Evolutionary conservation across 2,113 vertebrate species (phyloP), one percentile per base, ranked within the genome.

Genomic region (Coturnix japonica): DNA sequence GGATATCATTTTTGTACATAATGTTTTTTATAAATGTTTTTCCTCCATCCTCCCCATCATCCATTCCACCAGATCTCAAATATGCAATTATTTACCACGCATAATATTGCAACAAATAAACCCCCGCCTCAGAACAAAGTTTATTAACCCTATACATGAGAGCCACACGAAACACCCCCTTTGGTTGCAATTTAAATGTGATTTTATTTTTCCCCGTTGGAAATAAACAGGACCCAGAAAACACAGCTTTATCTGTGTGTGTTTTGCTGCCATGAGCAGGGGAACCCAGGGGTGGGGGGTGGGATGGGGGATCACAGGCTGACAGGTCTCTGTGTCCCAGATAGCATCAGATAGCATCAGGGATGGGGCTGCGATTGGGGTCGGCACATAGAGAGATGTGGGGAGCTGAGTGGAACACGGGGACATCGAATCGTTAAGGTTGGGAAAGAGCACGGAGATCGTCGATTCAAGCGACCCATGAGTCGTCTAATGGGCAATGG

Each of bases 11-110:
- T 96, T 98, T 98, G 97, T 98, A 97, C 96, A 97, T 97, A 97
- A 95, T 90, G 94, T 89, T 96, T 97, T 97, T 97, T 98, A 97
- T 95, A 97, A 97, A 93, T 93, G 89, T 96, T 93, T 96, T 94
- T 94, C 87, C 88, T 91, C 91, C 93, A 86, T 96, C 81, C 92
- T 95, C 91, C 92, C 90, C 20, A 2, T 85, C 93, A 95, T 96
- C 94, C 96, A 97, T 97, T 95, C 97, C 97, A 97, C 96, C 96
- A 91, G 97, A 97, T 98, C 97, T 98, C 96, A 93, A 98, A 98
- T 99, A 99, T 99, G 98, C 99, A 99, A 98, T 98, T 97, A 97
- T 96, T 96, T 91, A 96, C 97, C 98, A 97, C 92, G 97, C 95
- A 97, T 91, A 83, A 65, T 8, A 41, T 93, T 89, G 94, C 85